Percentiles rank a stretch among this genome's conserved stretches.
Conservation (phyloP, 2,797 vertebrate genomes). For the Glyptemys insculpta region DNA sequence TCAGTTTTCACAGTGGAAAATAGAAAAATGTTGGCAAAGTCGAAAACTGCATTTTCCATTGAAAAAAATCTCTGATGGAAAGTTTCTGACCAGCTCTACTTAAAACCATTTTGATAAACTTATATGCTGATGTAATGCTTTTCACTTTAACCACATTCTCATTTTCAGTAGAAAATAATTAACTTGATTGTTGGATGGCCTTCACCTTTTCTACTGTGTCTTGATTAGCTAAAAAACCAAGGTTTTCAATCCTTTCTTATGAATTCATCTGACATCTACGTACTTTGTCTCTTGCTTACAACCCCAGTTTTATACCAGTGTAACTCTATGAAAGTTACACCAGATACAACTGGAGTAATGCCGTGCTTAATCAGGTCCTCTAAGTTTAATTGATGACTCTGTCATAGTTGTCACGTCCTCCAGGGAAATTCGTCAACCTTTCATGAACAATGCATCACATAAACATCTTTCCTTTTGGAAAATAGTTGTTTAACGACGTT, state of each 20-base stretch:
- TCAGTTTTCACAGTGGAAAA: not conserved
- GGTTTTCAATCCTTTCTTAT: not conserved
- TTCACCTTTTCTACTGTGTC: not conserved
- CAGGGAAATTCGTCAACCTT: constrained; percentile 5
- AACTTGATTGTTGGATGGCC: not conserved
- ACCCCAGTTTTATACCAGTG: not conserved
- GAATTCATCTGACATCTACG: not conserved
- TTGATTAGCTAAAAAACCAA: not conserved
- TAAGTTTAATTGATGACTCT: not conserved
- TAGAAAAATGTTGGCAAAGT: not conserved
- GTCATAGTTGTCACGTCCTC: not conserved
- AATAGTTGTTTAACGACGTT: not conserved
- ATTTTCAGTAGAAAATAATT: not conserved
- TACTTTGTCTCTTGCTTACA: not conserved
- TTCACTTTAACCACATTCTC: not conserved
- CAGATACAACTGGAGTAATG: not conserved
- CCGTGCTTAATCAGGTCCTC: not conserved
- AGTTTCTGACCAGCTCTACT: not conserved
- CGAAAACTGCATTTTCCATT: not conserved
- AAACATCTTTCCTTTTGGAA: constrained; percentile 9
- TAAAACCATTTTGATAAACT: not conserved
- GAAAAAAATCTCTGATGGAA: not conserved
- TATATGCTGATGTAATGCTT: not conserved
- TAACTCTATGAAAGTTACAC: not conserved
- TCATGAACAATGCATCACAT: not conserved